Conservation (phyloP, 2,113 vertebrate species). For the Amblyopsis rosae region DNA sequence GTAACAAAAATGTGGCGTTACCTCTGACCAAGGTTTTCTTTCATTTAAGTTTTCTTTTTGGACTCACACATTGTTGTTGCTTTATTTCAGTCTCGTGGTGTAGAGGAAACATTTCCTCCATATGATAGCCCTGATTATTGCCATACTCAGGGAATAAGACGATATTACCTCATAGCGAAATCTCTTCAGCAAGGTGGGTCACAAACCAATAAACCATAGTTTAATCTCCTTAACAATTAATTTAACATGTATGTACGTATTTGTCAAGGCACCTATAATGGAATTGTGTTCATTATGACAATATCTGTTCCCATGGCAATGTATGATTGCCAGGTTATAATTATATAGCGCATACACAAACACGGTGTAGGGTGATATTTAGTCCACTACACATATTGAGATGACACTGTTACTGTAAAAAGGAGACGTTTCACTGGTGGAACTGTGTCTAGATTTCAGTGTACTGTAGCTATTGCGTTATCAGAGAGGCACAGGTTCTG, state of each 20-base stretch:
- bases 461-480: constrained; percentile 35
- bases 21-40: constrained; percentile 7
- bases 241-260: not conserved
- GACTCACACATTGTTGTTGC: not conserved
- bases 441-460: constrained; percentile 7
- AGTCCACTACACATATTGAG: constrained; percentile 15
- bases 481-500: constrained; percentile 7
- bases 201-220: not conserved
- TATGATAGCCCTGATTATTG: constrained; percentile 9
- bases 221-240: not conserved
- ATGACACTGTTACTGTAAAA: constrained; percentile 24
- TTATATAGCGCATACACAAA: not conserved
- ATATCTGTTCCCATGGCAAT: no score
- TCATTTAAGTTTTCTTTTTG: not conserved
- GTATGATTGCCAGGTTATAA: no score
- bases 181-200: constrained; percentile 70
- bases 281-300: no score
- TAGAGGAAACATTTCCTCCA: not conserved
- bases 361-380: constrained; percentile 1
- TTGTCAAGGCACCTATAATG: not conserved
- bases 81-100: constrained; percentile 43
- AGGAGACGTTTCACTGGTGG: constrained; percentile 22
- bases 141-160: constrained; percentile 4
- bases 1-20: not conserved
- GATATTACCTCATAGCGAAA: constrained; percentile 59